Evolutionary conservation across 2,888 invertebrate species (phyloP).

Genomic region (Sussaba pulchella): DNA sequence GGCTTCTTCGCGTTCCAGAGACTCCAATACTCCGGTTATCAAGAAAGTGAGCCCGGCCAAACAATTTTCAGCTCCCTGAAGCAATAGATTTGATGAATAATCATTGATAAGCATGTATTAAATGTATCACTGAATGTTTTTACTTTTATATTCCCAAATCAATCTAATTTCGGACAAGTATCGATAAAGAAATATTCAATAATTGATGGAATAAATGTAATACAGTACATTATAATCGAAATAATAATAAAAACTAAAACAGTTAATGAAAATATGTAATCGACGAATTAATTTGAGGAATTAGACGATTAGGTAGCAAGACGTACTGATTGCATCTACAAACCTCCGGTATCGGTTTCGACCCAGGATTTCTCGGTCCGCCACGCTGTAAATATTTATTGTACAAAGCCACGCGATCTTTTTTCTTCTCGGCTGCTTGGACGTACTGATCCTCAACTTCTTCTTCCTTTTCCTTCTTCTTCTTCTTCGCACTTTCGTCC

Average conservation of each 20-base stretch:
- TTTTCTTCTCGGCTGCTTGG: constrained; percentile 89
- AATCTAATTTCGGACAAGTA: too few relatives aligned
- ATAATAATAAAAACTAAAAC: too few relatives aligned
- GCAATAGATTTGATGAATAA: constrained; percentile 45
- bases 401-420: constrained; percentile 88
- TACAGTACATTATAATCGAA: too few relatives aligned
- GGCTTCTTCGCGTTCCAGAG: constrained; percentile 93
- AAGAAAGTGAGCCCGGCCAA: constrained; percentile 90
- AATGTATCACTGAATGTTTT: too few relatives aligned
- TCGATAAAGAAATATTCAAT: too few relatives aligned
- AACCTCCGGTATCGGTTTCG: constrained; percentile 93
- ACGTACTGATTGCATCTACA: background rate
- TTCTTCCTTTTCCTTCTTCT: constrained; percentile 58
- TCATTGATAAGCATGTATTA: too few relatives aligned
- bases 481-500: constrained; percentile 28
- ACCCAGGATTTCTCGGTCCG: constrained; percentile 92
- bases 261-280: too few relatives aligned
- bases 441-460: constrained; percentile 86
- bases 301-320: background rate
- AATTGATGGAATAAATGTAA: too few relatives aligned
- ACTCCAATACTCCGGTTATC: constrained; percentile 95
- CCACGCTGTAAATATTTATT: constrained; percentile 91
- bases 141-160: too few relatives aligned
- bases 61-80: constrained; percentile 90
- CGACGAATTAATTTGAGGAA: too few relatives aligned